Evolutionary conservation across 2,888 invertebrate species (phyloP).

Genomic region (Palloptera scutellata): DNA sequence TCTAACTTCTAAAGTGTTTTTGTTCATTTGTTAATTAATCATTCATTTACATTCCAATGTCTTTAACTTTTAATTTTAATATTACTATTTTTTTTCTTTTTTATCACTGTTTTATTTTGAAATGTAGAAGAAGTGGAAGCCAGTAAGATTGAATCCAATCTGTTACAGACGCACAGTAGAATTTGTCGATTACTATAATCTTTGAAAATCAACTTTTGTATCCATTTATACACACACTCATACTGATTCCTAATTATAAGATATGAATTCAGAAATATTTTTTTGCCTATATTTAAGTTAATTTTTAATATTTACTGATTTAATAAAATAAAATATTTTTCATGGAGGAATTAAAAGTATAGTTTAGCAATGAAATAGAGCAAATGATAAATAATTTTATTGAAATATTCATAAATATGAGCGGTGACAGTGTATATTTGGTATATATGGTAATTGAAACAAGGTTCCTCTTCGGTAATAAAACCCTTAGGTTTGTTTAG

Average conservation of each 20-base stretch:
- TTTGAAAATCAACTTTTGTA: conserved; percentile 41
- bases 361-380: not conserved
- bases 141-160: conserved; percentile 64
- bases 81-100: conserved; percentile 45
- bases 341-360: not conserved
- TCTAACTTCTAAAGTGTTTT: not conserved
- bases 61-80: conserved; percentile 9
- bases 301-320: conserved; percentile 19
- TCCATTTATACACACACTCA: conserved; percentile 7
- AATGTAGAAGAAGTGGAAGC: conserved; percentile 63
- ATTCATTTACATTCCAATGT: not conserved
- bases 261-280: conserved; percentile 14
- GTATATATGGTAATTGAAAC: too few relatives aligned
- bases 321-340: conserved; percentile 25
- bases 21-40: not conserved
- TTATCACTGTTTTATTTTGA: conserved; percentile 47
- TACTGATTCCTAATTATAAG: conserved; percentile 9
- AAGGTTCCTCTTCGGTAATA: too few relatives aligned
- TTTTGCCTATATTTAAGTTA: conserved; percentile 7
- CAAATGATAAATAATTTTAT: too few relatives aligned
- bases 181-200: conserved; percentile 62
- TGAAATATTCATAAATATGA: too few relatives aligned
- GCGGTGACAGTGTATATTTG: too few relatives aligned
- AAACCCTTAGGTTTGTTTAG: too few relatives aligned
- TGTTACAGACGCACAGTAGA: conserved; percentile 62